Evolutionary conservation across 2,113 vertebrate species (phyloP).

Genomic region (Mustela nigripes): DNA sequence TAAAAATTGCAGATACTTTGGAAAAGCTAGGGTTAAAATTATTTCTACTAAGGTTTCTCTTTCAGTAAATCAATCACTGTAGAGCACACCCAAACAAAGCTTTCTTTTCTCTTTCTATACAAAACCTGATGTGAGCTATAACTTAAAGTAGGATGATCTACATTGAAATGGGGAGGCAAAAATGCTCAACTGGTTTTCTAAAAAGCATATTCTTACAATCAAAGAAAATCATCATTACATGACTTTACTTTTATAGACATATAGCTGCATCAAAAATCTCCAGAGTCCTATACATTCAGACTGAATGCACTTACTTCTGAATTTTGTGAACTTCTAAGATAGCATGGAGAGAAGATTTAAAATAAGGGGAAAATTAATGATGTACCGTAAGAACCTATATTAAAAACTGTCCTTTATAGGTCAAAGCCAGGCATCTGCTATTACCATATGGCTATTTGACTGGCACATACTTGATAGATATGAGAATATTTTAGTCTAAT

Average conservation of each 20-base stretch:
- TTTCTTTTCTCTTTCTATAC: background rate
- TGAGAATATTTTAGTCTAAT: background rate
- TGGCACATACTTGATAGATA: background rate
- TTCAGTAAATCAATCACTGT: constrained; percentile 43
- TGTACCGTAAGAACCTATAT: background rate
- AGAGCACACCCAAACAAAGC: background rate
- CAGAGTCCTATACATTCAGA: background rate
- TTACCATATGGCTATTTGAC: background rate
- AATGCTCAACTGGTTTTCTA: constrained; percentile 51
- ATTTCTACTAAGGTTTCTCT: background rate
- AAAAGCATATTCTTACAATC: constrained; percentile 67
- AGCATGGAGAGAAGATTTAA: background rate
- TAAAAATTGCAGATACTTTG: background rate
- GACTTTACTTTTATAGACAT: background rate
- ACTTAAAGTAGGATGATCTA: background rate
- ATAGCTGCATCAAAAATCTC: background rate
- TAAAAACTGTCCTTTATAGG: background rate
- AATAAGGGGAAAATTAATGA: background rate
- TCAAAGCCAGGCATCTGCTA: background rate
- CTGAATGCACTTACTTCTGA: background rate
- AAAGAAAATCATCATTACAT: constrained; percentile 40
- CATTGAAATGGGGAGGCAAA: constrained; percentile 15
- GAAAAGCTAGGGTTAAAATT: background rate
- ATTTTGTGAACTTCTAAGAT: constrained; percentile 26
- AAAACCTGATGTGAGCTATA: constrained; percentile 1